Evolutionary conservation across 2,888 invertebrate species (phyloP).

Genomic region (Alitta virens): DNA sequence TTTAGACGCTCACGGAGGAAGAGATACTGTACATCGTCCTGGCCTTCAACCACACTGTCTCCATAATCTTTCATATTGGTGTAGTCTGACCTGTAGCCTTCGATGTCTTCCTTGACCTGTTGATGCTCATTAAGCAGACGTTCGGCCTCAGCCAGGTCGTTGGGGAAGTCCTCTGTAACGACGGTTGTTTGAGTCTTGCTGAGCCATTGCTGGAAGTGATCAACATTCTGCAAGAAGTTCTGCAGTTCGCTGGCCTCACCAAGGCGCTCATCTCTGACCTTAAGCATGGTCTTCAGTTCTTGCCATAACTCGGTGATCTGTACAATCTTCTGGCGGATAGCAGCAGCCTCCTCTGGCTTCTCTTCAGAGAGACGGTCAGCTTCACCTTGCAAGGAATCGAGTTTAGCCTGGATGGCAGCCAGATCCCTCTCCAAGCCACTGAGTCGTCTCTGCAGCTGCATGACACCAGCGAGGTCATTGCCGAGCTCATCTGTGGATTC

Average conservation of each 20-base stretch:
- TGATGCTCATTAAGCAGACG: constrained; percentile 95
- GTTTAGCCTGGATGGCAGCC: constrained; percentile 96
- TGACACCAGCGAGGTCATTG: constrained; percentile 92
- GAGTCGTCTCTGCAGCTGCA: constrained; percentile 93
- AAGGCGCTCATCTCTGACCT: constrained; percentile 95
- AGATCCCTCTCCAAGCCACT: constrained; percentile 98
- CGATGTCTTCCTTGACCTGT: constrained; percentile 97
- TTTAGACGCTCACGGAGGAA: constrained; percentile 96
- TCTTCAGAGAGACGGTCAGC: constrained; percentile 87
- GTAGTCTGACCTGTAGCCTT: constrained; percentile 97
- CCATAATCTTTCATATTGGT: constrained; percentile 99
- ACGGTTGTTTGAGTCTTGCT: constrained; percentile 96
- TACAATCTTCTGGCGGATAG: constrained; percentile 69
- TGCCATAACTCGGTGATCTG: constrained; percentile 95
- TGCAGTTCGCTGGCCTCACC: constrained; percentile 99
- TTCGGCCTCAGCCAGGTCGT: constrained; percentile 76
- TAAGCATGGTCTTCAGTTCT: constrained; percentile 91
- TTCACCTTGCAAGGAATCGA: constrained; percentile 89
- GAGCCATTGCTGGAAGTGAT: constrained; percentile 99
- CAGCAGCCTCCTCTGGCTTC: constrained; percentile 74
- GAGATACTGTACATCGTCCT: constrained; percentile 97
- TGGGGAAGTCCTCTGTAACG: constrained; percentile 56
- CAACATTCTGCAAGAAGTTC: constrained; percentile 80
- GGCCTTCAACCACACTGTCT: constrained; percentile 65
- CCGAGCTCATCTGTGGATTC: constrained; percentile 97